Base-by-base conservation (phyloP, 2,797 vertebrate species). In the Leucoraja ocellata region DNA sequence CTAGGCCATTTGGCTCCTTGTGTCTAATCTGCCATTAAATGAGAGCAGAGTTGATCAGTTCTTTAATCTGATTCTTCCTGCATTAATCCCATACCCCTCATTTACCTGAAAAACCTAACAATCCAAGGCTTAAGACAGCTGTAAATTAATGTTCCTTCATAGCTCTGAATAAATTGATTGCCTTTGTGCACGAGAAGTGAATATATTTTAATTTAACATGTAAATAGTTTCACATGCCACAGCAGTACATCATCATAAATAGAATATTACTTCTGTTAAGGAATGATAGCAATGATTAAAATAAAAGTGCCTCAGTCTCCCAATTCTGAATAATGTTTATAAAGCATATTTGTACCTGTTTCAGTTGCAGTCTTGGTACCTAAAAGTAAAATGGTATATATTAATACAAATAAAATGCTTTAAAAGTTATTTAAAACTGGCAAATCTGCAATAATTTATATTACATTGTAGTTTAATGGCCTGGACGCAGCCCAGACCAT, bases 321-420 rank as follows among this genome's bases (percentile, higher is more conserved):
- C 23, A 13, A 92, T 74, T 54, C 28, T 28, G 11, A 0, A 74
- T 54, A 91, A 16, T 73, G 39, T 46, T 74, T 25, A 10, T 28
- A 74, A 91, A 74, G 13, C 46, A 23, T 28, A 16, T 28, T 74
- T 58, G 25, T 92, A 92, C 90, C 90, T 92, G 71, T 46, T 92
- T 92, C 39, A 46, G 39, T 4, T 76, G 71, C 13, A 92, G 39
- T 71, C 46, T 76, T 58, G 28, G 71, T 28, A 28, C 23, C 90
- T 92, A 74, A 39, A 74, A 91, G 73, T 13, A 76, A 92, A 92
- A 76, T 58, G 11, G 16, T 18, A 88, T 65, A 68, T 88, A 65
- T 88, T 36, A 68, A 21, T 65, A n/a, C 8, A 65, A 9, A 65
- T 68, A 68, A 1, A 36, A 32, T 88, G 28, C 23, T 61, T 16